Conservation (phyloP, 35 echinoderm and acorn worm genomes). For the Strongylocentrotus purpuratus region DNA sequence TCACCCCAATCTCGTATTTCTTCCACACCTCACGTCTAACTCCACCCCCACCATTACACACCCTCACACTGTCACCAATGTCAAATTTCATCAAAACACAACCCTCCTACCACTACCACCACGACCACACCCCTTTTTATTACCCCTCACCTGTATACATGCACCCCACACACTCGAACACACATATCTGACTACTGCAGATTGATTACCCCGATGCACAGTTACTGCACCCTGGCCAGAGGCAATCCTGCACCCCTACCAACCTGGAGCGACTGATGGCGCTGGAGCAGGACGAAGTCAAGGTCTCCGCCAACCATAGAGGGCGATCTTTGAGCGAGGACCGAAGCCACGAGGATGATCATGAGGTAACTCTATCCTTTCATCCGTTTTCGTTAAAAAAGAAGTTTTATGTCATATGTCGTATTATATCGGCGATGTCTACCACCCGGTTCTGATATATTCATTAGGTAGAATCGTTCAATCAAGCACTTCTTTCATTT, state of each 20-base stretch:
- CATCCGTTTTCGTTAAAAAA: neutral
- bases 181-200: slow-evolving; percentile 57
- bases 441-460: too few species aligned
- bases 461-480: neutral
- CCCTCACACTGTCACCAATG: neutral
- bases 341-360: slow-evolving; percentile 59
- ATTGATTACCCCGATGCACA: slow-evolving; percentile 99
- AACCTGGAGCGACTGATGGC: slow-evolving; percentile 94
- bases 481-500: neutral
- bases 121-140: neutral
- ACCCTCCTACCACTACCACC: neutral
- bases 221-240: slow-evolving; percentile 84
- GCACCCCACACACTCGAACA: neutral
- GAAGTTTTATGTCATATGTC: too few species aligned
- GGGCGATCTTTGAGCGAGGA: slow-evolving; percentile 92
- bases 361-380: slow-evolving; percentile 4
- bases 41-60: neutral
- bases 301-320: slow-evolving; percentile 67
- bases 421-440: too few species aligned
- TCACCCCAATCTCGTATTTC: neutral
- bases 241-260: slow-evolving; percentile 88
- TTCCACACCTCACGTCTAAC: neutral
- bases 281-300: slow-evolving; percentile 88
- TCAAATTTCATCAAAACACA: neutral
- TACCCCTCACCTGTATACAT: neutral